Conservation (phyloP, 2,888 invertebrate species). For the Rotaria socialis region DNA sequence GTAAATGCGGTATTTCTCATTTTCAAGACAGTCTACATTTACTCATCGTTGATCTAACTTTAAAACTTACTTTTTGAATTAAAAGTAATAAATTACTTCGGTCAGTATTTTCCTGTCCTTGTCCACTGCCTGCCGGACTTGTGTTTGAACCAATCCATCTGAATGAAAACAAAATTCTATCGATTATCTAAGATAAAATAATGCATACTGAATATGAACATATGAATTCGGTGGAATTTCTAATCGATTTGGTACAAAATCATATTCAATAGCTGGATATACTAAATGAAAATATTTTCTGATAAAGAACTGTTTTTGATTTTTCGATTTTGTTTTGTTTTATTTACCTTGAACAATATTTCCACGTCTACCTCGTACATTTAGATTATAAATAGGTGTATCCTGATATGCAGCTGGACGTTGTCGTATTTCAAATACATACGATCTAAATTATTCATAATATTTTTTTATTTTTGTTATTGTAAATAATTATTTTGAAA, state of each 20-base stretch:
- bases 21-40: too few species aligned
- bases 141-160: constrained; percentile 60
- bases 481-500: background rate
- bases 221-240: constrained; percentile 51
- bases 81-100: constrained; percentile 56
- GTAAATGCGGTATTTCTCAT: too few species aligned
- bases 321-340: too few species aligned
- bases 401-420: constrained; percentile 48
- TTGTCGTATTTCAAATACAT: constrained; percentile 53
- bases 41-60: too few species aligned
- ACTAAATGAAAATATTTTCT: constrained; percentile 48
- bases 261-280: constrained; percentile 59
- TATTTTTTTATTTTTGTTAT: background rate
- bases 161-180: constrained; percentile 19
- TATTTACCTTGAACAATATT: constrained; percentile 43
- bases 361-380: constrained; percentile 46
- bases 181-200: background rate
- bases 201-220: constrained; percentile 57
- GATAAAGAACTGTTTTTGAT: background rate
- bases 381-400: constrained; percentile 42
- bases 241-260: constrained; percentile 57
- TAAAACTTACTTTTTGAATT: constrained; percentile 47
- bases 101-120: constrained; percentile 56
- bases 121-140: constrained; percentile 56
- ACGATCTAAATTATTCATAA: constrained; percentile 51